Evolutionary conservation across 2,888 invertebrate genomes (phyloP).

Genomic region (Asteroscopus sphinx): DNA sequence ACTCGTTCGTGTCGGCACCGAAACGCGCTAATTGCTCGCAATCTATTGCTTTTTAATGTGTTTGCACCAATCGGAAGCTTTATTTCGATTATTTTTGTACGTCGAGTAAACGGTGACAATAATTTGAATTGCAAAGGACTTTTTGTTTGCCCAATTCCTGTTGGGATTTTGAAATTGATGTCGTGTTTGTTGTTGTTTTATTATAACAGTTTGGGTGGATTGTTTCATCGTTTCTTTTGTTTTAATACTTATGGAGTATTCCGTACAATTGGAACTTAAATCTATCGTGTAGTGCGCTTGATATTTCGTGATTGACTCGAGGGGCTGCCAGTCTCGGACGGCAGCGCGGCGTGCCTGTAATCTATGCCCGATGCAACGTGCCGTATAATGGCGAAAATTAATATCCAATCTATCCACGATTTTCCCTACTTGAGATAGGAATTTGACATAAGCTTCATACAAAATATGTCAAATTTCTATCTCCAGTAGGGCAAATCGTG

Average conservation of each 20-base stretch:
- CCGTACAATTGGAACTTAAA: slow-evolving; percentile 2
- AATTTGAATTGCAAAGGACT: slow-evolving; percentile 57
- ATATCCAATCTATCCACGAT: no score
- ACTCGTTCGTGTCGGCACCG: slow-evolving; percentile 45
- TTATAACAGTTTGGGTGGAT: slow-evolving; percentile 3
- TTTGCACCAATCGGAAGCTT: slow-evolving; percentile 68
- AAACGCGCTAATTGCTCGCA: slow-evolving; percentile 79
- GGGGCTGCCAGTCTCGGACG: slow-evolving; percentile 25
- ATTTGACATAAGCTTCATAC: no score
- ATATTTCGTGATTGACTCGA: slow-evolving; percentile 32
- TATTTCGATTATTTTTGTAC: slow-evolving; percentile 65
- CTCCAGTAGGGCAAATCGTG: no score
- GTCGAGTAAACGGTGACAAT: slow-evolving; percentile 59
- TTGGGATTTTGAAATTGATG: slow-evolving; percentile 38
- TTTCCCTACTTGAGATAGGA: no score
- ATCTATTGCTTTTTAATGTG: slow-evolving; percentile 83
- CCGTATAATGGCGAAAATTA: no score
- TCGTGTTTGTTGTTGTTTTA: slow-evolving; percentile 17
- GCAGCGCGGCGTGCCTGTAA: slow-evolving; percentile 39
- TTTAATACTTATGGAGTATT: not conserved
- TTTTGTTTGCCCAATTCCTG: slow-evolving; percentile 26
- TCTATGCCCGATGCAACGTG: slow-evolving; percentile 39
- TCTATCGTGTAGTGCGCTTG: slow-evolving; percentile 16
- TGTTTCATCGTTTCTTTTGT: slow-evolving; percentile 1
- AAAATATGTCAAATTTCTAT: no score